These are phyloP conservation scores for Crenuchus spilurus DNA, from an alignment of 2,797 vertebrate genomes.

Conservation along the genomic window DNA sequence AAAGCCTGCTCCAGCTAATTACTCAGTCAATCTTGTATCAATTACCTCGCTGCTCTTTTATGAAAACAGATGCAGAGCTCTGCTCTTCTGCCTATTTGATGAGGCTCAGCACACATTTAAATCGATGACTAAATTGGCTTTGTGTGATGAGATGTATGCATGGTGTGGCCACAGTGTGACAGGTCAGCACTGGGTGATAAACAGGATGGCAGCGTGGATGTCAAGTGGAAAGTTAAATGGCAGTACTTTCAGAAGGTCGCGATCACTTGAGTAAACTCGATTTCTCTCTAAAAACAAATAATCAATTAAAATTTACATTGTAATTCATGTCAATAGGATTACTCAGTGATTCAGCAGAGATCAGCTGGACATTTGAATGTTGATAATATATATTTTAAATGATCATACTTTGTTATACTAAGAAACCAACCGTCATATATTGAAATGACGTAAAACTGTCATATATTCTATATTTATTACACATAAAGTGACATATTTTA, in stretches of 20 bases:
- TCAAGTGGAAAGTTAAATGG: neutral
- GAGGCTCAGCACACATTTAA: conserved; percentile 68
- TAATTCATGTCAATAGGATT: too few species aligned
- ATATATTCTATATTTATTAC: too few species aligned
- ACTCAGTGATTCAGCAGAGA: neutral
- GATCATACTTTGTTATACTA: too few species aligned
- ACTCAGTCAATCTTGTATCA: conserved; percentile 67
- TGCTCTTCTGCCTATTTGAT: conserved; percentile 72
- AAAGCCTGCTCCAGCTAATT: conserved; percentile 55
- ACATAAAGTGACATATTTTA: too few species aligned
- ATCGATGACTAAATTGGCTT: conserved; percentile 76
- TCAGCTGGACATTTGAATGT: neutral
- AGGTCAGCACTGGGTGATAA: neutral
- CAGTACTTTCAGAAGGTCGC: neutral
- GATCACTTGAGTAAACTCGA: neutral
- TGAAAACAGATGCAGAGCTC: conserved; percentile 73
- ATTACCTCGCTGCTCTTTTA: conserved; percentile 65
- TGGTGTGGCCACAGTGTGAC: conserved; percentile 27
- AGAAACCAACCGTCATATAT: too few species aligned
- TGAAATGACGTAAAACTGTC: too few species aligned
- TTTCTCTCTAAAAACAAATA: neutral
- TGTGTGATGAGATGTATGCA: conserved; percentile 37
- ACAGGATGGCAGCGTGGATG: neutral
- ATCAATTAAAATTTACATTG: neutral
- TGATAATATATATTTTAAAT: too few species aligned